Evolutionary conservation across 2,888 invertebrate genomes (phyloP), one percentile per base, ranked within the genome.

Genomic region (Mesoligia furuncula): DNA sequence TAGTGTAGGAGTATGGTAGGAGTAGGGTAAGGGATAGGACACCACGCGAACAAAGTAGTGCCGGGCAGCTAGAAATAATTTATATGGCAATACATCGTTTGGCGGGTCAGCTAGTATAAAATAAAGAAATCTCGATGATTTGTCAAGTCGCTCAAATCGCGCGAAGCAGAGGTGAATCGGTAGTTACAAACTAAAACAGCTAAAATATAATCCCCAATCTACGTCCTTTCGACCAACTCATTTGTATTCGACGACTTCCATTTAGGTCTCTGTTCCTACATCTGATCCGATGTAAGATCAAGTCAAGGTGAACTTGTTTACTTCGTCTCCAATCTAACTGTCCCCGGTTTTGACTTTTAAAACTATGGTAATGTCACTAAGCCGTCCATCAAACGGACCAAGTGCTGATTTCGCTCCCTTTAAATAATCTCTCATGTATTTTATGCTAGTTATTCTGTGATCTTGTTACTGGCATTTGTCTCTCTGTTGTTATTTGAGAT

Each of bases 261-360:
- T 93, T 90, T 90, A 89, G 87, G 88, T 91, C 89, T 79, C 79
- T 84, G 83, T 85, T 85, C 90, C 90, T 90, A 87, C 85, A 71
- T 87, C 67, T 84, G 85, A 89, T 92, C 88, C 79, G 87, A 80
- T 78, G 78, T 81, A 86, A 81, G 74, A 81, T 81, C 77, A 77
- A 89, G 90, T 91, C 93, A 94, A 94, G 94, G 94, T 94, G 92
- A 94, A 92, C 88, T 92, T 95, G 95, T 95, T 96, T 95, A 95
- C 94, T 90, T 90, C 91, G 79, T 76, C 48, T 86, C 85, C 83
- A 87, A 87, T 83, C 78, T 87, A 87, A 90, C 90, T 90, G 93
- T 92, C 86, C 92, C 89, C 89, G 85, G 87, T 92, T 92, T 92
- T 93, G 90, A 93, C 90, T 94, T 95, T 92, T 90, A 92, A 95